Evolutionary conservation across 2,113 vertebrate genomes (phyloP), one percentile per base, ranked within the genome.

Genomic region (cattle (Bos taurus)): DNA sequence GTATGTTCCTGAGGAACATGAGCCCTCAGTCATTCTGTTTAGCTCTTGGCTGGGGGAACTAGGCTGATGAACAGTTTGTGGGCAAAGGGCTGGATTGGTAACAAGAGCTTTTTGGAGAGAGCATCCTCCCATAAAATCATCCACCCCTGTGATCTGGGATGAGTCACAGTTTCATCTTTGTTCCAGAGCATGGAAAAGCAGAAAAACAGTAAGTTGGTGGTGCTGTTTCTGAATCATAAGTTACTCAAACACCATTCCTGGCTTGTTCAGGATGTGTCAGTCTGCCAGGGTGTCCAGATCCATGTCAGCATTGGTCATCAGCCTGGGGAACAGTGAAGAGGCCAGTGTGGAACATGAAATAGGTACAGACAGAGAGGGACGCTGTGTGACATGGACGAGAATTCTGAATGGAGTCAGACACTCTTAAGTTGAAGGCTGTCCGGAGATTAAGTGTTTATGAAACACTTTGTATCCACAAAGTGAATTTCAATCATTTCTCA

Each of bases 381-480:
- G 77, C 48, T 33, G 88, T 71, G 50, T 67, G 87, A 60, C 33
- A 57, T 88, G 64, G 97, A 43, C 48, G 48, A 67, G 33, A 90
- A 67, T 28, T 95, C 62, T 80, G 62, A 52, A 95, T 80, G 54
- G 81, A 92, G 15, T 78, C 30, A 90, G 85, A 93, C 86, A 59
- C 30, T 95, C 40, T 40, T 40, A 57, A 92, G 77, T 25, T 71
- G n/a, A 87, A 90, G 57, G 80, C 26, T 36, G 40, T 90, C 40
- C 93, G 52, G 36, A 92, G 43, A 80, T 83, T 54, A 90, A 91
- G 91, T 90, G 87, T 95, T 98, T 97, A 89, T 90, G 86, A 93
- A 83, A 48, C 23, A 95, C 91, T 96, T 95, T 86, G 64, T 91
- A 80, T n/a, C 81, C 17, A 80, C 82, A 74, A 89, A 84, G 71